Percentiles rank a stretch among this genome's conserved stretches.
These are phyloP conservation scores for Anseranas semipalmata DNA, from an alignment of 2,113 vertebrate genomes.

Conservation along the genomic window DNA sequence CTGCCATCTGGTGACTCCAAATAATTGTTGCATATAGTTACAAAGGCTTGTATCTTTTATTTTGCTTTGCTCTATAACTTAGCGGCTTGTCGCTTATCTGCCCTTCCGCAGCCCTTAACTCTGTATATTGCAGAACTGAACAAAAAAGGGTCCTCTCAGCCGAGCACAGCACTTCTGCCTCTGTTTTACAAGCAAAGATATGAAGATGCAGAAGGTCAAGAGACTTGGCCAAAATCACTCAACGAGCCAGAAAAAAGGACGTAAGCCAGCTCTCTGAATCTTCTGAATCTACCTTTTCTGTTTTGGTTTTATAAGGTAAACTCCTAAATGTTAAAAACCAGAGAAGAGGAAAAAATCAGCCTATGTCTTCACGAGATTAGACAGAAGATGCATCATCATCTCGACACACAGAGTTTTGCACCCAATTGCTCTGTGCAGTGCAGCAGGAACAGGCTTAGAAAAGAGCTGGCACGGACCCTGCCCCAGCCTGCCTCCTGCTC, in stretches of 20 bases:
- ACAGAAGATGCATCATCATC: not conserved
- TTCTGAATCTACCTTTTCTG: not conserved
- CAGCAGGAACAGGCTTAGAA: not conserved
- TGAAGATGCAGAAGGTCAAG: not conserved
- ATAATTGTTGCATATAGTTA: slow-evolving; percentile 10
- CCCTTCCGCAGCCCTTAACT: not conserved
- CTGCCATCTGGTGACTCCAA: slow-evolving; percentile 43
- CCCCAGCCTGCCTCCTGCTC: not conserved
- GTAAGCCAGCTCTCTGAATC: not conserved
- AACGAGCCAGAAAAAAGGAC: not conserved
- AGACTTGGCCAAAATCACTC: not conserved
- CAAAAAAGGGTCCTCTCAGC: not conserved
- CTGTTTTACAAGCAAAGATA: not conserved
- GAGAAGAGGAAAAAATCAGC: not conserved
- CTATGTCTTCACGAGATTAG: not conserved
- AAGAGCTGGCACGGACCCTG: not conserved
- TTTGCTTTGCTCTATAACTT: not conserved
- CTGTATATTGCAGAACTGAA: not conserved
- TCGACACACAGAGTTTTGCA: not conserved
- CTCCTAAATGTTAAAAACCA: not conserved
- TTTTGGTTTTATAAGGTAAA: not conserved
- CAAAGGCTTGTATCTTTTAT: not conserved
- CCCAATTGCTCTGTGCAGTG: not conserved
- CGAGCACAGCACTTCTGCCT: slow-evolving; percentile 1
- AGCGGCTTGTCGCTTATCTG: not conserved